phyloP scores from a whole-genome alignment of 1,140 invertebrate genomes.

The Pseudomyrmex cubaensis region DNA sequence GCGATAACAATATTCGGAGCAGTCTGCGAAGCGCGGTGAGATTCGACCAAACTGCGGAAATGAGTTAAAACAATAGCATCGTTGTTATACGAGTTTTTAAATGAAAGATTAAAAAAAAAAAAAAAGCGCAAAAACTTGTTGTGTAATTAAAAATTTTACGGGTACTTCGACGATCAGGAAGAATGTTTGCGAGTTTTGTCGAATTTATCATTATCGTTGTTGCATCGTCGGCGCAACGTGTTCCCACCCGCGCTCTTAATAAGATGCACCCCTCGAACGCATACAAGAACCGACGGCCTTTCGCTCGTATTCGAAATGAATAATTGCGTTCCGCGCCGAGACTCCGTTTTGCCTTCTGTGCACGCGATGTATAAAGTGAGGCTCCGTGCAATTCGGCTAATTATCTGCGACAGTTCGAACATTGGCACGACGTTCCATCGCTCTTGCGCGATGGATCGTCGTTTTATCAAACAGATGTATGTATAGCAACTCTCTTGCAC shows the following conservation, averaged over 20 bases:
- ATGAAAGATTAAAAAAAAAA: too few species aligned
- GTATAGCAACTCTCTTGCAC: not conserved
- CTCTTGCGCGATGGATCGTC: too few species aligned
- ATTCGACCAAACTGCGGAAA: not conserved
- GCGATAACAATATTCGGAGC: not conserved
- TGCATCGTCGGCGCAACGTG: constrained; percentile 10
- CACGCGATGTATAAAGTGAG: constrained; percentile 35
- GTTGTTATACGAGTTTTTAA: too few species aligned
- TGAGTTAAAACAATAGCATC: not conserved
- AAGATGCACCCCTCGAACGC: constrained; percentile 80
- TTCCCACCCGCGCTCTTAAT: constrained; percentile 71
- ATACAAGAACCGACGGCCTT: constrained; percentile 66
- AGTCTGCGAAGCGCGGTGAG: not conserved
- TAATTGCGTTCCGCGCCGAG: constrained; percentile 76
- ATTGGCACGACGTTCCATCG: constrained; percentile 30
- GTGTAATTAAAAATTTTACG: not conserved
- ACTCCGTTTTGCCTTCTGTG: constrained; percentile 70
- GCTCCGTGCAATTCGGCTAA: too few species aligned
- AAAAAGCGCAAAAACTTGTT: too few species aligned
- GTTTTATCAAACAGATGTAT: too few species aligned
- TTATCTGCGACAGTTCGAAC: not conserved
- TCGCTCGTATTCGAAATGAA: constrained; percentile 75
- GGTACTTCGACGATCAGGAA: not conserved
- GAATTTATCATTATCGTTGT: constrained; percentile 18
- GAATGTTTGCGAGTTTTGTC: constrained; percentile 14